Percentiles rank a stretch among this genome's conserved stretches.
phyloP scores from a whole-genome alignment of 1,140 invertebrate genomes.

The Sinella curviseta region DNA sequence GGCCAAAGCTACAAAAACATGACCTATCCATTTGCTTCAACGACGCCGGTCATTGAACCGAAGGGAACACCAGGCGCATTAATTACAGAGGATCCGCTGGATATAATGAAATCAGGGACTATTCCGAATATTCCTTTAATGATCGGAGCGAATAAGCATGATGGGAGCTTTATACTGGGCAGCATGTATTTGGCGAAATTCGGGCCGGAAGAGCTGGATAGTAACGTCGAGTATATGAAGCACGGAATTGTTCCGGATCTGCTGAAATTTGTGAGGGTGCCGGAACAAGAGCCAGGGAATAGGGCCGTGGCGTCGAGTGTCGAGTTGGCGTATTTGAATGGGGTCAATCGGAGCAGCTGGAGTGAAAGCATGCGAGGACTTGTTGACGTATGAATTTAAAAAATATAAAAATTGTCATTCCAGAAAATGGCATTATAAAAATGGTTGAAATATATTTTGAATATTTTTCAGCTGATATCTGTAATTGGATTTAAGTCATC shows the following conservation, averaged over 20 bases:
- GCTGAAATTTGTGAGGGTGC: constrained; percentile 6
- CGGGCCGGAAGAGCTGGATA: constrained; percentile 20
- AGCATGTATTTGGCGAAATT: constrained; percentile 23
- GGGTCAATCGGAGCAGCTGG: constrained; percentile 24
- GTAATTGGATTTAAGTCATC: constrained; percentile 21
- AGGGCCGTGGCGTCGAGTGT: constrained; percentile 6
- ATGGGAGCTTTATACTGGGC: constrained; percentile 36
- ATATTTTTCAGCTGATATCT: neutral
- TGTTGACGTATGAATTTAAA: constrained; percentile 35
- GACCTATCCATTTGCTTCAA: neutral
- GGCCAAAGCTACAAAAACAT: neutral
- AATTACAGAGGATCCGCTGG: constrained; percentile 39
- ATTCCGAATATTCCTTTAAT: constrained; percentile 34
- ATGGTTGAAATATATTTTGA: neutral
- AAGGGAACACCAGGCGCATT: constrained; percentile 37
- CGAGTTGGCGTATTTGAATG: constrained; percentile 29
- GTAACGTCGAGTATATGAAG: constrained; percentile 32
- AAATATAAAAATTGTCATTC: too few relatives aligned
- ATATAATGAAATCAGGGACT: constrained; percentile 31
- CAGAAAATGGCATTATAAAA: too few relatives aligned
- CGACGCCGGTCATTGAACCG: constrained; percentile 35
- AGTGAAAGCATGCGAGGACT: constrained; percentile 28
- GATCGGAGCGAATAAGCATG: constrained; percentile 41
- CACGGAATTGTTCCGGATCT: constrained; percentile 34
- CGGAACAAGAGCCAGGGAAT: neutral